These are phyloP conservation scores for Platichthys flesus DNA, from an alignment of 2,113 vertebrate species.

Conservation along the genomic window DNA sequence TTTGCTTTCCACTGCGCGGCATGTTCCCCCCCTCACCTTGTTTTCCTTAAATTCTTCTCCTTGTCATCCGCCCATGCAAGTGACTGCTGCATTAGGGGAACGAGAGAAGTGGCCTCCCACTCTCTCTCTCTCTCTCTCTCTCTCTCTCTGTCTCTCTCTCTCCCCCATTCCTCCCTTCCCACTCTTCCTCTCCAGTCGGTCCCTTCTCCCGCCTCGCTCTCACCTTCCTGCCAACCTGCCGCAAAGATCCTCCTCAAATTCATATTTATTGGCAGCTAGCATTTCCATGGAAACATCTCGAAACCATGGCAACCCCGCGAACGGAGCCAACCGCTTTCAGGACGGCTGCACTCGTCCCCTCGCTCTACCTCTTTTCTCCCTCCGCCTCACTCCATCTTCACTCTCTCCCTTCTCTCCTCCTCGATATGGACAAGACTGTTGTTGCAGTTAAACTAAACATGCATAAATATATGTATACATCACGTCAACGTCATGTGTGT, in stretches of 20 bases:
- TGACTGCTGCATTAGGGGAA: conserved; percentile 24
- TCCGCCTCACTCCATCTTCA: conserved; percentile 37
- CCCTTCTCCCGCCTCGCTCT: conserved; percentile 49
- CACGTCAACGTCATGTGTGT: background rate
- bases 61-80: background rate
- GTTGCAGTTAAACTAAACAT: conserved; percentile 10
- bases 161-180: background rate
- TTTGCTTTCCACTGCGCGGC: conserved; percentile 54
- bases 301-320: conserved; percentile 85
- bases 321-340: conserved; percentile 79
- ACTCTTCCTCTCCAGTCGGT: background rate
- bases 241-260: conserved; percentile 80
- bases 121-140: background rate
- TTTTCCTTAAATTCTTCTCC: conserved; percentile 44
- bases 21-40: conserved; percentile 60
- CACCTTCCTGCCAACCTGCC: conserved; percentile 76
- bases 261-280: conserved; percentile 84
- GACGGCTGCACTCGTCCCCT: conserved; percentile 76
- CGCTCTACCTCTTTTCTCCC: conserved; percentile 36
- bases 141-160: too few relatives aligned
- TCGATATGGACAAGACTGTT: conserved; percentile 11
- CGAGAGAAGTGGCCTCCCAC: background rate
- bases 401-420: conserved; percentile 23
- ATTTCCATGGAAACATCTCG: conserved; percentile 86
- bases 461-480: background rate